Conservation (phyloP, 2,797 vertebrate species). For the Rhadinocentrus ornatus region DNA sequence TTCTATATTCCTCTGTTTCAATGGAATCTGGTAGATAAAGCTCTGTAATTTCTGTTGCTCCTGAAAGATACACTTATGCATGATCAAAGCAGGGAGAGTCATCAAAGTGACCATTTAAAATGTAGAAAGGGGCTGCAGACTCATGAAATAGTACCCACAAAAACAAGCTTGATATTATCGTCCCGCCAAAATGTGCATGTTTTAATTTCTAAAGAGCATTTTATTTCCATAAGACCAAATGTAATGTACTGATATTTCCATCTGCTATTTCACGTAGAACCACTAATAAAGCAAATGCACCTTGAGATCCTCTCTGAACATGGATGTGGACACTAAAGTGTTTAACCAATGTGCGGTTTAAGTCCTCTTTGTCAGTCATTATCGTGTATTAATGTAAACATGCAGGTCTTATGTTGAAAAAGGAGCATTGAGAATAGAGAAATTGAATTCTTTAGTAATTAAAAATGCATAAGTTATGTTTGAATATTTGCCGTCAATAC, state of each 20-base stretch:
- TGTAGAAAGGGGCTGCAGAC: constrained; percentile 65
- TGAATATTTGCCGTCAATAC: constrained; percentile 55
- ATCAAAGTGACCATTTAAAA: constrained; percentile 78
- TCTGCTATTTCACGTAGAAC: constrained; percentile 66
- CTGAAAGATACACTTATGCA: constrained; percentile 72
- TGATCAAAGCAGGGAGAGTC: constrained; percentile 62
- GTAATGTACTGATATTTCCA: constrained; percentile 64
- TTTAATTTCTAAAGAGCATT: constrained; percentile 73
- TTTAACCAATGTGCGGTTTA: constrained; percentile 6
- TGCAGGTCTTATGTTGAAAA: neutral
- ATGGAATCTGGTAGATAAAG: constrained; percentile 70
- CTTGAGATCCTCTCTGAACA: constrained; percentile 45
- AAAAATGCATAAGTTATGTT: constrained; percentile 20
- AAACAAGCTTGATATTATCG: constrained; percentile 64
- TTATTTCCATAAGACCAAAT: constrained; percentile 74
- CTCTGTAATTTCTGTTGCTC: constrained; percentile 70
- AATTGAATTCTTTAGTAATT: constrained; percentile 49
- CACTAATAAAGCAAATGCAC: constrained; percentile 69
- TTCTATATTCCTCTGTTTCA: constrained; percentile 67
- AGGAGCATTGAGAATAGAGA: constrained; percentile 1
- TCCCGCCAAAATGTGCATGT: constrained; percentile 65
- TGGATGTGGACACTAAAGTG: constrained; percentile 36
- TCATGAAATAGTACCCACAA: constrained; percentile 63
- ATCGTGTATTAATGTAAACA: neutral
- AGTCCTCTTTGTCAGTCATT: neutral